These are phyloP conservation scores for Megaceryle maxima DNA, from an alignment of 2,113 vertebrate species.

Conservation along the genomic window DNA sequence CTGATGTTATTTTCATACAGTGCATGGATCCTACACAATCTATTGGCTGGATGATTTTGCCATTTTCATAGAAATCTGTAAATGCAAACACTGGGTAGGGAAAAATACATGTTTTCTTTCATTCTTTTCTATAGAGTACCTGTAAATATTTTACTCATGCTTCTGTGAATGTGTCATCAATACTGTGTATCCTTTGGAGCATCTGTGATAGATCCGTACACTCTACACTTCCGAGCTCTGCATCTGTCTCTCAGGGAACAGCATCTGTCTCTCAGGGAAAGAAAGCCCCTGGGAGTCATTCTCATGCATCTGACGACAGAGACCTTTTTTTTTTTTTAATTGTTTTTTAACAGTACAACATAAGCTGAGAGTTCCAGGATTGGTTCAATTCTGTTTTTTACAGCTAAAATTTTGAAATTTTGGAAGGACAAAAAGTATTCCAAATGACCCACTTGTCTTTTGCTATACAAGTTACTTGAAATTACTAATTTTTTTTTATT, in stretches of 20 bases:
- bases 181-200: background rate
- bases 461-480: background rate
- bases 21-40: background rate
- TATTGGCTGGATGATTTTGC: background rate
- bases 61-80: background rate
- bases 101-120: background rate
- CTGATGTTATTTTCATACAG: background rate
- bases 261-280: background rate
- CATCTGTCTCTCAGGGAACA: too few relatives aligned
- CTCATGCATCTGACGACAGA: background rate
- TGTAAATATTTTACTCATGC: background rate
- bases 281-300: background rate
- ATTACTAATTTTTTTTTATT: too few relatives aligned
- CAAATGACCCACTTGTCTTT: background rate
- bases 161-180: background rate
- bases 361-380: background rate
- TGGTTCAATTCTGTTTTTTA: background rate
- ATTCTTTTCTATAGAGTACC: background rate
- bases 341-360: background rate
- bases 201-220: background rate
- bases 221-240: background rate
- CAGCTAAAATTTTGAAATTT: background rate
- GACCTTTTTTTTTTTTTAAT: too few relatives aligned
- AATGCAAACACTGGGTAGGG: background rate
- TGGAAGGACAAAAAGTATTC: background rate